Evolutionary conservation across 2,888 invertebrate genomes (phyloP).

Genomic region (Theretra japonica): DNA sequence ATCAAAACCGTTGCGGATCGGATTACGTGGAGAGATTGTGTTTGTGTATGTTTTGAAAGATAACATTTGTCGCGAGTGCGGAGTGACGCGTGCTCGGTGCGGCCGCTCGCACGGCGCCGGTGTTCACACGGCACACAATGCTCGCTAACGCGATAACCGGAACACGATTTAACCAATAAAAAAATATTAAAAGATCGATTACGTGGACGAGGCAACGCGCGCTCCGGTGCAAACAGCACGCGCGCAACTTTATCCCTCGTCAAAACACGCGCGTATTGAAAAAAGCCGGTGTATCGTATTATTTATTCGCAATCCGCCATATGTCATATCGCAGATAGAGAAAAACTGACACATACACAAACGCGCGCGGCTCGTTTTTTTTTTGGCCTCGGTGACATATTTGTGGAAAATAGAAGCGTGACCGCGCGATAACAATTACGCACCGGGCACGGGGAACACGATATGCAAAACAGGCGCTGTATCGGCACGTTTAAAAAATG

Average conservation of each 20-base stretch:
- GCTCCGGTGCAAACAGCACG: slow-evolving; percentile 46
- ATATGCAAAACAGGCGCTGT: neutral
- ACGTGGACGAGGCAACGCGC: slow-evolving; percentile 52
- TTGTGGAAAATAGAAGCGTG: slow-evolving; percentile 42
- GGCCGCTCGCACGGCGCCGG: neutral
- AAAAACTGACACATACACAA: slow-evolving; percentile 54
- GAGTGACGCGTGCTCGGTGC: neutral
- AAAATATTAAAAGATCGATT: slow-evolving; percentile 55
- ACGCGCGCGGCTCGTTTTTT: slow-evolving; percentile 47
- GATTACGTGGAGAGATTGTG: slow-evolving; percentile 47
- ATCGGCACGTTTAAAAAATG: neutral
- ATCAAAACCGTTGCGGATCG: slow-evolving; percentile 55
- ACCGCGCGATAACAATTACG: slow-evolving; percentile 12
- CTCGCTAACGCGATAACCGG: slow-evolving; percentile 2
- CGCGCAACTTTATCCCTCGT: slow-evolving; percentile 54
- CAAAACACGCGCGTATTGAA: slow-evolving; percentile 55
- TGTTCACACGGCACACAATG: neutral
- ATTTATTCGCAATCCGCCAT: slow-evolving; percentile 66
- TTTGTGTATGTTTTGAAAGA: slow-evolving; percentile 44
- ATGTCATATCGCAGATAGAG: slow-evolving; percentile 57
- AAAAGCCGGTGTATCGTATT: slow-evolving; percentile 53
- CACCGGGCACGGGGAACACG: neutral
- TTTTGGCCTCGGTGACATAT: slow-evolving; percentile 50
- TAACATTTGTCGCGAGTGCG: slow-evolving; percentile 37
- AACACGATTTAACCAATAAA: neutral